Base-by-base conservation (phyloP, 2,888 invertebrate genomes). In the Tuberolachnus salignus region DNA sequence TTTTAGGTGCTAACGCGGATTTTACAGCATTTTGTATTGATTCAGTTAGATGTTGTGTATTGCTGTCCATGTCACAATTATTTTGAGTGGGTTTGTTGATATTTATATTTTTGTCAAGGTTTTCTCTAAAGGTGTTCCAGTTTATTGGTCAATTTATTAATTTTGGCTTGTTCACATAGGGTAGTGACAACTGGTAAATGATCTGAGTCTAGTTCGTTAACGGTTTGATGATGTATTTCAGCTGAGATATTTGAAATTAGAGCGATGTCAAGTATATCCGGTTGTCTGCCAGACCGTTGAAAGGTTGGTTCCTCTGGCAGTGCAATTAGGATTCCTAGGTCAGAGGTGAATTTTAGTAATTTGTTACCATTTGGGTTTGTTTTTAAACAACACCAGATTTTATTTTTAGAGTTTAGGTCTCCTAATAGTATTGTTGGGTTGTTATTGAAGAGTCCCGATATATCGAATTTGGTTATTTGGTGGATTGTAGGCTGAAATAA, bases 231-330 rank as follows among this genome's bases (percentile, higher is more conserved):
- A 67, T 67, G n/a, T 49, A 67, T 49, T 16, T n/a, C 49, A 49
- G 67, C 2, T 16, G 10, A 16, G 67, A 26, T 16, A 49, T 67
- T 67, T 64, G 64, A 64, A 4, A 64, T 19, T 14, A 64, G 46
- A 44, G 21, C 6, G 4, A 64, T 64, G 21, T 64, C 46, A 21
- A 64, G 11, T 44, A 64, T 64, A 6, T 64, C 19, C 19, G 64
- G 67, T 67, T 67, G 67, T 67, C 49, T 67, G 49, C 51, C n/a
- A n/a, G n/a, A n/a, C n/a, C 67, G 51, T 26, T 73, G 46, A 63
- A 59, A 61, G 4, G 63, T 73, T 14, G 44, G 73, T 55, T 73
- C 6, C n/a, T n/a, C n/a, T n/a, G n/a, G n/a, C 3, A 6, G 34
- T 4, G 34, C 3, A 4, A 34, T 34, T 34, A 34, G 3, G 6